These are phyloP conservation scores for Fringilla coelebs DNA, from an alignment of 2,797 vertebrate species.

Conservation along the genomic window DNA sequence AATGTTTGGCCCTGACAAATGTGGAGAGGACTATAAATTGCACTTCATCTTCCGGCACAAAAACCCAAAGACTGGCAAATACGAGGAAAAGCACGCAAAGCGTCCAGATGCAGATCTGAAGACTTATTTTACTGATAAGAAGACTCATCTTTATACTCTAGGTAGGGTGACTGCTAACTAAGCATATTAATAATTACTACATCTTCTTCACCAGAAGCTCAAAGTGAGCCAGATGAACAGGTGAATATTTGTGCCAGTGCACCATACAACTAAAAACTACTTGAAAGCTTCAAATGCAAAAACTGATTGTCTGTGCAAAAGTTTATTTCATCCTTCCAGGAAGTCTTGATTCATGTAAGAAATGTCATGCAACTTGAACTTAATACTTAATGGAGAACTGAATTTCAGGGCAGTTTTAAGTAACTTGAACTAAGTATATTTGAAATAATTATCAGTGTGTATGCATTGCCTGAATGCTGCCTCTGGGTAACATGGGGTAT, in stretches of 20 bases:
- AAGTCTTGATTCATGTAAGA: neutral
- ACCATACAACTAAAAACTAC: neutral
- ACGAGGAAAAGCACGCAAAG: slow-evolving; percentile 96
- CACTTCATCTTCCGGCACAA: slow-evolving; percentile 99
- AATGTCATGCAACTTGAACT: neutral
- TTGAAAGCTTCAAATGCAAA: neutral
- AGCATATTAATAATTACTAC: neutral
- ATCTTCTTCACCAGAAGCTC: neutral
- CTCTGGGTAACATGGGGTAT: neutral
- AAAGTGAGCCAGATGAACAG: neutral
- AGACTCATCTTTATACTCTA: slow-evolving; percentile 93
- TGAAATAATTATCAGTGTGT: neutral
- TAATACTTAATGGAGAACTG: neutral
- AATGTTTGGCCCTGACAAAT: slow-evolving; percentile 99
- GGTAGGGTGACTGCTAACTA: slow-evolving; percentile 70
- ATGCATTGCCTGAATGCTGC: neutral
- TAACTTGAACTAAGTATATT: neutral
- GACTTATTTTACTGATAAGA: slow-evolving; percentile 95
- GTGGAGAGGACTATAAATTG: slow-evolving; percentile 97
- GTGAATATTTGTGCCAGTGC: neutral
- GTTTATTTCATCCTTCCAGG: neutral
- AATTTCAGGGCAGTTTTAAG: neutral
- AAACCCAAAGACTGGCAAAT: slow-evolving; percentile 91
- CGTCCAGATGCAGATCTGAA: slow-evolving; percentile 91
- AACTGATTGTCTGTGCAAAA: neutral